These are phyloP conservation scores for Pentamera pediparva DNA, from an alignment of 53 echinoderm and acorn worm genomes.

Conservation along the genomic window DNA sequence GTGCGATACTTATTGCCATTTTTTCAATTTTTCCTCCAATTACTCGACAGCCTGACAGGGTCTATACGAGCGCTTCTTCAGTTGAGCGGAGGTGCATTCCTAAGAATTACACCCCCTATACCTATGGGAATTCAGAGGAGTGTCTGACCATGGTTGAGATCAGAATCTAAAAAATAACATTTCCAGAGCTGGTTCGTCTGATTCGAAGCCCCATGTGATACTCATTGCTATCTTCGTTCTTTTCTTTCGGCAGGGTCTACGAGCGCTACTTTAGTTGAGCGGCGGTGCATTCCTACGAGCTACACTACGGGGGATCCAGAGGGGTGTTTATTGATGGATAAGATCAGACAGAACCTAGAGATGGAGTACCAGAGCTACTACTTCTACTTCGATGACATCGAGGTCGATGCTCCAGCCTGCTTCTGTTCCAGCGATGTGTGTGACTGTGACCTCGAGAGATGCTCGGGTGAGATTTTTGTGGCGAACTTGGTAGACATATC, in stretches of 20 bases:
- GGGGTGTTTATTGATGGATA: background rate
- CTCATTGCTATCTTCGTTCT: background rate
- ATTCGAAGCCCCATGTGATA: no score
- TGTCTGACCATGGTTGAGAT: no score
- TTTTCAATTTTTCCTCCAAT: no score
- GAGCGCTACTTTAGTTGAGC: background rate
- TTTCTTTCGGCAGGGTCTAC: background rate
- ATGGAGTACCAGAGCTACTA: slow-evolving; percentile 15
- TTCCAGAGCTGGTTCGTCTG: no score
- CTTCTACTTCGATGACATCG: slow-evolving; percentile 8
- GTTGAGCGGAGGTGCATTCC: no score
- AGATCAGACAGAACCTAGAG: background rate
- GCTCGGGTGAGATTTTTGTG: background rate
- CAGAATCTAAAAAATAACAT: no score
- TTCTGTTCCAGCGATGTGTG: slow-evolving; percentile 8
- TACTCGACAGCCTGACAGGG: no score
- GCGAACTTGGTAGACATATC: background rate
- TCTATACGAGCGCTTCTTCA: no score
- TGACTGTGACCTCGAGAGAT: background rate
- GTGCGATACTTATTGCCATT: no score
- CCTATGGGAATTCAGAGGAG: no score
- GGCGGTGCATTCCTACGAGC: slow-evolving; percentile 5
- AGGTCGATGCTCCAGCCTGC: slow-evolving; percentile 13
- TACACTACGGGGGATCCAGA: background rate
- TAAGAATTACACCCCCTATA: no score